phyloP scores from a whole-genome alignment of 2,113 vertebrate species.

The Dasyornis broadbenti region DNA sequence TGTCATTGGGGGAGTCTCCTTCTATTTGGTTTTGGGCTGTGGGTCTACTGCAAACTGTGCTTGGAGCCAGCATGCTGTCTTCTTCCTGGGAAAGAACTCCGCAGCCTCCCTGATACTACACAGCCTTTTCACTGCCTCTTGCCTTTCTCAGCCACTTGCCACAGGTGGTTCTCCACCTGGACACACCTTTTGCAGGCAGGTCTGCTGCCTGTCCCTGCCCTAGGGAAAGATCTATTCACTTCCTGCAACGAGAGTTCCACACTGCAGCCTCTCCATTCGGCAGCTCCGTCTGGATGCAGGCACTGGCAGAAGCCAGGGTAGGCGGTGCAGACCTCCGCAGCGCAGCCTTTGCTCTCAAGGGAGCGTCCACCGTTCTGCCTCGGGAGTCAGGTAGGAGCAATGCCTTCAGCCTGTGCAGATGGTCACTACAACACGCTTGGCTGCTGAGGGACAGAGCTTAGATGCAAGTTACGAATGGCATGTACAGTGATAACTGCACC shows the following conservation, averaged over 20 bases:
- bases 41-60: background rate
- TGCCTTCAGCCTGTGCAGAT: background rate
- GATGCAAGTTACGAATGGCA: background rate
- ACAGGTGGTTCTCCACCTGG: background rate
- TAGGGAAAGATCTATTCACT: background rate
- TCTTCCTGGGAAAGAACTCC: background rate
- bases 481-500: background rate
- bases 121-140: background rate
- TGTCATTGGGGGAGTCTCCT: background rate
- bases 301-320: background rate
- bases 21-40: background rate
- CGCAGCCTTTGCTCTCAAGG: background rate
- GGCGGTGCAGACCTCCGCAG: rapidly evolving
- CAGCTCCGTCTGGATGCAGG: background rate
- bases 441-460: background rate
- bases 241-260: background rate
- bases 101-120: background rate
- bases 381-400: background rate
- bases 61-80: background rate
- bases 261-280: background rate
- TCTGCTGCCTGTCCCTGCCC: background rate
- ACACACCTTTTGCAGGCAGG: background rate
- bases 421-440: background rate
- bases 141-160: background rate
- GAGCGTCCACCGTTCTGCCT: background rate